Evolutionary conservation across 2,888 invertebrate genomes (phyloP).

Genomic region (Esperia sulphurella): DNA sequence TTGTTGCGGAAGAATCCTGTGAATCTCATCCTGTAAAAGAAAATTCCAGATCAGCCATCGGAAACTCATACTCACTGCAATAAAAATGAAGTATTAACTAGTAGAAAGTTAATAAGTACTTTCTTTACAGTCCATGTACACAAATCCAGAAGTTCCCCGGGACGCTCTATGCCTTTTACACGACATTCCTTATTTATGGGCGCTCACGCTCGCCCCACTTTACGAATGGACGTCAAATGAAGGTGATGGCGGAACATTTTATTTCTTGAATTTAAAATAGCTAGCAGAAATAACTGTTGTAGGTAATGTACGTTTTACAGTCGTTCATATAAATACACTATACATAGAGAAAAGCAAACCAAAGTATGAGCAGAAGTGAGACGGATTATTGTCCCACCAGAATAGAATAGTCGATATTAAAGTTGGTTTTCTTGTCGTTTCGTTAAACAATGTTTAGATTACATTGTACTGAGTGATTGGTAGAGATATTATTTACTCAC

Average conservation of each 20-base stretch:
- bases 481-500: too few species aligned
- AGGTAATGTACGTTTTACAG: neutral
- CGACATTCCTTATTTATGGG: slow-evolving; percentile 54
- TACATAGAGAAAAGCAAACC: too few species aligned
- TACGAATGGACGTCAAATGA: slow-evolving; percentile 49
- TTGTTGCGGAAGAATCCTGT: too few species aligned
- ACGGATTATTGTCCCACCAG: too few species aligned
- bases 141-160: slow-evolving; percentile 37
- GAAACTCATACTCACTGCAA: neutral
- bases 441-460: too few species aligned
- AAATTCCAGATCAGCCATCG: neutral
- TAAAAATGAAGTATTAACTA: neutral
- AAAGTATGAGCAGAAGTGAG: too few species aligned
- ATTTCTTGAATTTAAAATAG: neutral
- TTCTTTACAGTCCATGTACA: too few species aligned
- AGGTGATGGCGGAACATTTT: slow-evolving; percentile 20
- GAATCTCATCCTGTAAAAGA: neutral
- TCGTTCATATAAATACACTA: neutral
- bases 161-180: slow-evolving; percentile 40
- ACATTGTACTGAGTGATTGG: too few species aligned
- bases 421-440: too few species aligned
- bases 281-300: neutral
- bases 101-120: too few species aligned
- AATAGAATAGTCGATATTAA: too few species aligned
- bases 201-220: slow-evolving; percentile 48